Evolutionary conservation across 1,140 invertebrate genomes (phyloP).

Genomic region (Hyposmocoma kahamanoa): DNA sequence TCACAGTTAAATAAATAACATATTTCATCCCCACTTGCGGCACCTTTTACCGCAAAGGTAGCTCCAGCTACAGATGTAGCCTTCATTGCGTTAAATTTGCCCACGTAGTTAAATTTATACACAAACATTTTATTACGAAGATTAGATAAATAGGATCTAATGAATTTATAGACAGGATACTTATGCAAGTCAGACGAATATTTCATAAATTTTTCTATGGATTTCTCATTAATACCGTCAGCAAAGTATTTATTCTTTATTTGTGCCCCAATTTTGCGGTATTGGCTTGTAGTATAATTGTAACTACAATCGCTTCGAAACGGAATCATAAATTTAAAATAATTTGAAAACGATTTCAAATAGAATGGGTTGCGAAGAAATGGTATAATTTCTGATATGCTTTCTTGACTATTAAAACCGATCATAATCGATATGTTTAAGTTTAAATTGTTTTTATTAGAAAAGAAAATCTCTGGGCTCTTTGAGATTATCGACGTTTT

Average conservation of each 20-base stretch:
- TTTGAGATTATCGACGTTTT: conserved; percentile 31
- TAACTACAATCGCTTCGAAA: conserved; percentile 38
- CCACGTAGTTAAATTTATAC: conserved; percentile 56
- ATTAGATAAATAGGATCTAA: conserved; percentile 21
- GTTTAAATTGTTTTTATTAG: conserved; percentile 13
- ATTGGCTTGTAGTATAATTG: conserved; percentile 29
- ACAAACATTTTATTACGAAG: conserved; percentile 30
- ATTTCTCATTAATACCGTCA: conserved; percentile 25
- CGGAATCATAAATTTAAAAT: conserved; percentile 52
- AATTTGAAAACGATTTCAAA: conserved; percentile 27
- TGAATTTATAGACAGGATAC: conserved; percentile 52
- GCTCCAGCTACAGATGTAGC: conserved; percentile 30
- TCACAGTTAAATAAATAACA: conserved; percentile 59
- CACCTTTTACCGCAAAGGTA: conserved; percentile 37
- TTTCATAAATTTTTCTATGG: conserved; percentile 32
- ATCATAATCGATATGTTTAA: conserved; percentile 40
- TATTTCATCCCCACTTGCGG: conserved; percentile 53
- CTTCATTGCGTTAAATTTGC: conserved; percentile 46
- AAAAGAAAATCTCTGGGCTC: conserved; percentile 22
- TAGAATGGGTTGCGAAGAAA: conserved; percentile 46
- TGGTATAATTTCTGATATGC: conserved; percentile 53
- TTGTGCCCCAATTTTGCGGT: conserved; percentile 25
- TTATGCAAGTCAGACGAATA: conserved; percentile 43
- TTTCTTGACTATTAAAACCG: conserved; percentile 53
- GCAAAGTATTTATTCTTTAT: conserved; percentile 48